These are phyloP conservation scores for Brachyalestes nurse DNA, from an alignment of 2,797 vertebrate species.

Conservation along the genomic window DNA sequence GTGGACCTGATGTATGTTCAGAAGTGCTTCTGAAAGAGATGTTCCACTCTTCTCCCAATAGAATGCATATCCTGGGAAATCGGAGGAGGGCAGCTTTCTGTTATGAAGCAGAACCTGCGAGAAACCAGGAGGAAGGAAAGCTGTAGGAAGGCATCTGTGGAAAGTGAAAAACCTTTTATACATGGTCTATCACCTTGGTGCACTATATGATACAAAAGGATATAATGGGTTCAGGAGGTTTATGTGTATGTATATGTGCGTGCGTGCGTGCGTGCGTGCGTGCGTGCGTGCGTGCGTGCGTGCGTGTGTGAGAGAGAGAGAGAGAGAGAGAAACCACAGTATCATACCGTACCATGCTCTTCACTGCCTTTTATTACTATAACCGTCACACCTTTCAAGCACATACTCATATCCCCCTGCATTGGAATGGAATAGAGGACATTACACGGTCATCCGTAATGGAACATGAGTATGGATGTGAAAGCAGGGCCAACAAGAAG, in stretches of 20 bases:
- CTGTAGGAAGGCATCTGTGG: background rate
- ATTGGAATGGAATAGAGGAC: slow-evolving; percentile 9
- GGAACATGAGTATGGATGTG: slow-evolving; percentile 10
- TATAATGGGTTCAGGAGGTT: background rate
- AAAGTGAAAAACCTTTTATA: background rate
- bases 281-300: background rate
- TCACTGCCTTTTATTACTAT: background rate
- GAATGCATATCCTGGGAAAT: background rate
- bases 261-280: background rate
- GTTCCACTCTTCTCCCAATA: slow-evolving; percentile 20
- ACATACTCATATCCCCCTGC: background rate
- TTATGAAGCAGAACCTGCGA: background rate
- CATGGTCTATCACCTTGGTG: background rate
- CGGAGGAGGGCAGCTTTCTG: background rate
- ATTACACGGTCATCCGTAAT: slow-evolving; percentile 19
- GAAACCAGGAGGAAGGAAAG: background rate
- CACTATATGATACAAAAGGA: background rate
- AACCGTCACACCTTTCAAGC: background rate
- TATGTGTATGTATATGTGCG: background rate
- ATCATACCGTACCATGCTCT: background rate
- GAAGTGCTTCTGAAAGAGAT: slow-evolving; percentile 37
- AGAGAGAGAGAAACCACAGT: background rate
- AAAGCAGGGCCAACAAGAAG: slow-evolving; percentile 20
- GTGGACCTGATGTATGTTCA: slow-evolving; percentile 28
- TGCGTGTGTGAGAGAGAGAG: too few relatives aligned